These are phyloP conservation scores for Mamestra brassicae DNA, from an alignment of 2,888 invertebrate species.

Conservation along the genomic window DNA sequence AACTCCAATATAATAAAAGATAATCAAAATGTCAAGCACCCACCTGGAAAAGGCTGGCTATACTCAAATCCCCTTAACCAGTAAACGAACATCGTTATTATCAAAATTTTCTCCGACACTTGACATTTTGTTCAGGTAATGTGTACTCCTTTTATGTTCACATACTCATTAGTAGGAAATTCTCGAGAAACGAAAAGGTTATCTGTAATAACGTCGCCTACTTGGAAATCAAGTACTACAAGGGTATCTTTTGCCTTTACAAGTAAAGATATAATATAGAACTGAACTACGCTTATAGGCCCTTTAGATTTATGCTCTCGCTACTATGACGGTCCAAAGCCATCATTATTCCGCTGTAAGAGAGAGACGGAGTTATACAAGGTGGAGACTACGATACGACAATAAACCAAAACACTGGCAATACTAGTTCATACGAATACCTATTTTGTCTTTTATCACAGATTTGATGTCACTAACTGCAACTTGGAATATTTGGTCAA, in stretches of 20 bases:
- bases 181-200: conserved; percentile 46
- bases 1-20: conserved; percentile 15
- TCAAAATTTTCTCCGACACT: conserved; percentile 34
- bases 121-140: conserved; percentile 50
- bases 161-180: conserved; percentile 46
- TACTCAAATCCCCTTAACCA: conserved; percentile 12
- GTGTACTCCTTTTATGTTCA: conserved; percentile 28
- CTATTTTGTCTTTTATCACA: no score
- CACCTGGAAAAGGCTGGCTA: not conserved
- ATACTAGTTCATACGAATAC: no score
- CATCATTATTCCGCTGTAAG: no score
- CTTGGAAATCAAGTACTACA: conserved; percentile 13
- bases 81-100: conserved; percentile 41
- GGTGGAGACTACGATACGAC: no score
- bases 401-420: no score
- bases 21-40: conserved; percentile 34
- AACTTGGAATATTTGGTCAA: no score
- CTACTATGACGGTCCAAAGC: no score
- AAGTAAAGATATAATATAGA: not conserved
- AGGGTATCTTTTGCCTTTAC: not conserved
- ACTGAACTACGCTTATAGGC: not conserved
- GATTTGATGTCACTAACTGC: no score
- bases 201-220: conserved; percentile 24
- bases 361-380: no score
- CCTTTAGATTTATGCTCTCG: no score